Percentiles rank a stretch among this genome's conserved stretches.
Evolutionary conservation across 2,113 vertebrate species (phyloP).

Genomic region (Megaleporinus macrocephalus): DNA sequence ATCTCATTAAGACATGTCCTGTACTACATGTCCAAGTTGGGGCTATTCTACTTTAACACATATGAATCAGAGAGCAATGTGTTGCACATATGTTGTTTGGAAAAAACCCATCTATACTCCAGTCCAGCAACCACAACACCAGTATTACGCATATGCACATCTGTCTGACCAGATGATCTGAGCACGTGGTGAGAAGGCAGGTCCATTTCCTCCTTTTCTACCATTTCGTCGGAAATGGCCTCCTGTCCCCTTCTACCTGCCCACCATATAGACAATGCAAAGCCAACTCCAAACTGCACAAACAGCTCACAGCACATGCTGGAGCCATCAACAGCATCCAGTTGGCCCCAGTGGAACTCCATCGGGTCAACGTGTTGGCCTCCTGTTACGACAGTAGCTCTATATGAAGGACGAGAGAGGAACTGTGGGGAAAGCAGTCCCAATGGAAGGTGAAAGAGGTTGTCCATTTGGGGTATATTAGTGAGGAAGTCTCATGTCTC

Average conservation of each 20-base stretch:
- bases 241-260: constrained; percentile 68
- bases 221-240: constrained; percentile 82
- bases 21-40: too few relatives aligned
- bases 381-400: constrained; percentile 47
- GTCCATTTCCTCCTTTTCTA: constrained; percentile 78
- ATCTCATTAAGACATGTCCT: too few relatives aligned
- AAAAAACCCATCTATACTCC: too few relatives aligned
- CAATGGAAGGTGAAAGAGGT: not conserved
- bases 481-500: not conserved
- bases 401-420: constrained; percentile 43
- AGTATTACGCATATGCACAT: constrained; percentile 19
- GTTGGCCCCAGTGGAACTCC: constrained; percentile 72
- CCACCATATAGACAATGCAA: constrained; percentile 81
- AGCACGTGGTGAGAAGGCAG: constrained; percentile 66
- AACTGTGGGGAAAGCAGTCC: constrained; percentile 28
- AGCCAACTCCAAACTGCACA: constrained; percentile 72
- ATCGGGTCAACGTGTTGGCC: constrained; percentile 44
- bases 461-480: constrained; percentile 30
- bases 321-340: constrained; percentile 79
- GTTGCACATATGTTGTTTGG: not conserved
- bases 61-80: too few relatives aligned
- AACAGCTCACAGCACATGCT: constrained; percentile 78
- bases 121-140: not conserved
- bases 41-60: too few relatives aligned
- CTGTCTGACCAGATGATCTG: constrained; percentile 20